phyloP scores from a whole-genome alignment of 2,888 invertebrate species.

The Coremacera marginata region DNA sequence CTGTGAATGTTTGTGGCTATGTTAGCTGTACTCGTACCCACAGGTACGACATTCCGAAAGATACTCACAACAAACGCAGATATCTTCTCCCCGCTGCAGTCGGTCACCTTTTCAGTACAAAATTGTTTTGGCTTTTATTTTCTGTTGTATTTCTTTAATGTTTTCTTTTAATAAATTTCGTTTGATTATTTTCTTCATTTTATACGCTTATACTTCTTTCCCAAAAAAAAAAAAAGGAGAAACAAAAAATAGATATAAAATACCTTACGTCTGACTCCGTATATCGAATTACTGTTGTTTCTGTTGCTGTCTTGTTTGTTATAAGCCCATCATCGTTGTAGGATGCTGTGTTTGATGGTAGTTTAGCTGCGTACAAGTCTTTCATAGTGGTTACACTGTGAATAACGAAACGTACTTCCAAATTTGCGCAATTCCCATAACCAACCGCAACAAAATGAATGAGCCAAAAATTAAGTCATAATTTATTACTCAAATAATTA shows the following conservation, averaged over 20 bases:
- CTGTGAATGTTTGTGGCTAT: constrained; percentile 16
- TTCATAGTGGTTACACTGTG: constrained; percentile 2
- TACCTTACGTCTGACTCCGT: constrained; percentile 14
- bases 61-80: constrained; percentile 27
- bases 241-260: constrained; percentile 12
- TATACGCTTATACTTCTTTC: constrained; percentile 10
- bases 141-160: constrained; percentile 36
- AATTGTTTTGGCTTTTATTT: constrained; percentile 42
- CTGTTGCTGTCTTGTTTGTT: constrained; percentile 23
- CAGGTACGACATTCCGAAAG: constrained; percentile 38
- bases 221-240: constrained; percentile 24
- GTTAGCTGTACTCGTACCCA: constrained; percentile 21
- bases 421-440: no score
- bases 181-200: constrained; percentile 28
- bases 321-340: constrained; percentile 3
- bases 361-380: not conserved
- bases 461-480: constrained; percentile 46
- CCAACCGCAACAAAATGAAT: constrained; percentile 39
- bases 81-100: constrained; percentile 44
- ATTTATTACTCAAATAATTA: no score
- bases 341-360: constrained; percentile 25
- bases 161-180: constrained; percentile 44
- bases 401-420: not conserved
- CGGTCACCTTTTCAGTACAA: constrained; percentile 44
- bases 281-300: constrained; percentile 16